These are phyloP conservation scores for honey bee (Apis mellifera) DNA, from an alignment of 1,140 invertebrate genomes.

Conservation along the genomic window DNA sequence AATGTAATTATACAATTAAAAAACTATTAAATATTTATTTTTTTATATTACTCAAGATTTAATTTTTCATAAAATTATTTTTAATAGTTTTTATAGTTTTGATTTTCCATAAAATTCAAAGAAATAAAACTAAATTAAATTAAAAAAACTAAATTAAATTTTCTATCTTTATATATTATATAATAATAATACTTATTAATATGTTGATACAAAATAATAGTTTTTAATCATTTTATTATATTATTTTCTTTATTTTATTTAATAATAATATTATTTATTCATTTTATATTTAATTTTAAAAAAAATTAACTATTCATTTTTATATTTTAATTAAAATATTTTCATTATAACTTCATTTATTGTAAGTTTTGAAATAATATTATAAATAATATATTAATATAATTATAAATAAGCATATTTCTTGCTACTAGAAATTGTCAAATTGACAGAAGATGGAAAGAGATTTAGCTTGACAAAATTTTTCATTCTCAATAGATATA, in stretches of 20 bases:
- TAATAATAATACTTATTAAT: neutral
- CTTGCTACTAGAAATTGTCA: neutral
- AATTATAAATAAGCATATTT: neutral
- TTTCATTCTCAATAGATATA: conserved; percentile 23
- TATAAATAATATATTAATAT: neutral
- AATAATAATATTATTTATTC: neutral
- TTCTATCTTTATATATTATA: neutral
- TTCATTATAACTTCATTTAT: neutral
- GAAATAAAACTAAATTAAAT: neutral
- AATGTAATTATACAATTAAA: neutral
- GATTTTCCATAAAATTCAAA: neutral
- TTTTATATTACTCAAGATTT: neutral
- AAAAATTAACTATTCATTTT: neutral
- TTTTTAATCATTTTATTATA: neutral
- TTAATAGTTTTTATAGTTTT: neutral
- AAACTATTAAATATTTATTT: neutral
- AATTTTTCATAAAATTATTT: neutral
- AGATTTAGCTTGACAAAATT: conserved; percentile 26
- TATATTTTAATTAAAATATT: neutral
- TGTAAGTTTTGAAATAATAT: neutral
- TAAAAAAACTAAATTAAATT: neutral
- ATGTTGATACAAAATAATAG: neutral
- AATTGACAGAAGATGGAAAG: conserved; percentile 15
- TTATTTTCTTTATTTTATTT: neutral
- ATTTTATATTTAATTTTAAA: neutral